Conservation (phyloP, 2,888 invertebrate genomes). For the Cepaea hortensis region DNA sequence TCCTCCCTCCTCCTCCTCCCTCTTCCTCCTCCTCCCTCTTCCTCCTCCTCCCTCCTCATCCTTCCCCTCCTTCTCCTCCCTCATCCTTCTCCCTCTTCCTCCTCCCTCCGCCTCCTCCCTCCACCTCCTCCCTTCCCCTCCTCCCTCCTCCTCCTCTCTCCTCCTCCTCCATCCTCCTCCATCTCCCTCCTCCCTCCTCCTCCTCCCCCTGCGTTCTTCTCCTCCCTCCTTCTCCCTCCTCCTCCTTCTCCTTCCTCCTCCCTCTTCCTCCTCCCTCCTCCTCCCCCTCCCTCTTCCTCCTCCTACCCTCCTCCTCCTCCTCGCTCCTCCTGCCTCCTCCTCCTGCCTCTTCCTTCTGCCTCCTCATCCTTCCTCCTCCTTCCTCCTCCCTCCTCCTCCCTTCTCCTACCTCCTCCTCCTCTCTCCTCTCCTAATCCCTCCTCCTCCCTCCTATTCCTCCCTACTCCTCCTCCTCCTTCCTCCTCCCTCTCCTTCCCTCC, state of each 20-base stretch:
- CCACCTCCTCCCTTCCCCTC: neutral
- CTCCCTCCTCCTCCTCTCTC: neutral
- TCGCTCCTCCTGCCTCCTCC: conserved; percentile 2
- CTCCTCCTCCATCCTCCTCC: neutral
- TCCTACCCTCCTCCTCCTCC: conserved; percentile 4
- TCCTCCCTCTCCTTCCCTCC: neutral
- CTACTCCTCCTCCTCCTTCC: neutral
- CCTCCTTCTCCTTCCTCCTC: neutral
- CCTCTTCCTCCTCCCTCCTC: neutral
- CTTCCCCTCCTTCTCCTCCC: neutral
- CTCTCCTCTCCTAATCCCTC: neutral
- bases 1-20: neutral
- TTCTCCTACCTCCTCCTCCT: neutral
- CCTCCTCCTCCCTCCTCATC: neutral
- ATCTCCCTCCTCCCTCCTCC: no score
- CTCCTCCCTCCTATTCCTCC: neutral
- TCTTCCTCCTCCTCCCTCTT: neutral
- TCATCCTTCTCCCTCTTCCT: neutral
- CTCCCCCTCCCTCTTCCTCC: neutral
- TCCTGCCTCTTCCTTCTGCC: neutral
- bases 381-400: neutral
- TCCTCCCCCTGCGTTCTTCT: neutral
- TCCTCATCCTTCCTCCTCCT: conserved; percentile 9
- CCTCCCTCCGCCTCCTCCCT: neutral
- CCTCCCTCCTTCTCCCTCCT: neutral